Evolutionary conservation across 2,888 invertebrate species (phyloP), one percentile per base, ranked within the genome.

Genomic region (Didymodactylos carnosus): DNA sequence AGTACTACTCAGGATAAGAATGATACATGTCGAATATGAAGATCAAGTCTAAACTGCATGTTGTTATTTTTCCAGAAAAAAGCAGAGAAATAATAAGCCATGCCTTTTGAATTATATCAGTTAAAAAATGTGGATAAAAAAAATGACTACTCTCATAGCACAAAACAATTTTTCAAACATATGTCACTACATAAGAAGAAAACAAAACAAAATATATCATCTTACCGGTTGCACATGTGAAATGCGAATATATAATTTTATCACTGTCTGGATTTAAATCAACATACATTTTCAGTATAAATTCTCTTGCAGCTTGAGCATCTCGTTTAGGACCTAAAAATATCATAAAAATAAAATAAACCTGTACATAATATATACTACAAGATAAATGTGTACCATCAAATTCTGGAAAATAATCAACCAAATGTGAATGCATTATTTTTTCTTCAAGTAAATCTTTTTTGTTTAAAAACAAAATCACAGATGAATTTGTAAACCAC

Each of bases 181-280:
- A n/a, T n/a, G n/a, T n/a, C n/a, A n/a, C n/a, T n/a, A n/a, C n/a
- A n/a, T n/a, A 8, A 49, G 4, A 19, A 49, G 7, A 25, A 25
- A 43, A 43, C 16, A 43, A 7, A 43, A 43, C 16, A n/a, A n/a
- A 8, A 8, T 43, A 16, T 41, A 46, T 71, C 41, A 35, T 76
- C 78, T 85, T 88, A 98, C 98, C 98, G 90, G 98, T 99, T 87
- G 98, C 98, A 89, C 98, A 98, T 83, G 98, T 99, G 88, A 99
- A 99, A 88, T 99, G 98, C 86, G 98, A 98, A 88, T 99, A 99
- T 87, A 99, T 98, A 84, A 98, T 99, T 88, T 99, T 99, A 88
- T 98, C 98, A 82, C 92, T 92, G 87, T 98, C 98, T 79, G 98
- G 98, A 87, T 99, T 99, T 86, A 99, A 89, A 87, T 98, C 98